Base-by-base conservation (phyloP, 2,888 invertebrate species). In the Zonitis immaculata region DNA sequence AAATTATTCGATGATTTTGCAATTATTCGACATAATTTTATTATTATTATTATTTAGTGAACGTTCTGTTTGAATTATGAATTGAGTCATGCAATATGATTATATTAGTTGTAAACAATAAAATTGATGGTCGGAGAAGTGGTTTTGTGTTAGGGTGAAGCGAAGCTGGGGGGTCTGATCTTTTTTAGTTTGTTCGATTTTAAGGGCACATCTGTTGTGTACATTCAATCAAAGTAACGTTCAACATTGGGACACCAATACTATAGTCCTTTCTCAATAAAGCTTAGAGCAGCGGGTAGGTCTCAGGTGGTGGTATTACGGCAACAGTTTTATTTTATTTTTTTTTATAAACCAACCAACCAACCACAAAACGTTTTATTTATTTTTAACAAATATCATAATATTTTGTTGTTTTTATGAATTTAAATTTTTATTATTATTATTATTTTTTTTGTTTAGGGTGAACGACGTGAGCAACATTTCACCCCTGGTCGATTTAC, bases 401-500 rank as follows among this genome's bases (percentile, higher is more conserved):
- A n/a, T n/a, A n/a, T n/a, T n/a, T n/a, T n/a, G n/a, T n/a, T n/a
- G n/a, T n/a, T n/a, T n/a, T n/a, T n/a, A n/a, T n/a, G n/a, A n/a
- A n/a, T n/a, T n/a, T n/a, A n/a, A n/a, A n/a, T n/a, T n/a, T n/a
- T n/a, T n/a, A n/a, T n/a, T n/a, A n/a, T n/a, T n/a, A n/a, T n/a
- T n/a, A n/a, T n/a, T n/a, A n/a, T n/a, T n/a, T n/a, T n/a, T n/a
- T n/a, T n/a, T n/a, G n/a, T n/a, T n/a, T n/a, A 83, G 83, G 81
- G 80, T 57, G 83, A 83, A 64, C 79, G 85, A 58, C 79, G 85
- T 52, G 88, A 88, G 68, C 83, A 85, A 64, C 80, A 82, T 51
- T 82, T 86, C 45, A 79, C 82, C 2, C 84, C 85, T 7, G 88
- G 88, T 22, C 81, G 85, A 50, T 87, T 88, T 74, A 88, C 88